These are phyloP conservation scores for Caenorhabditis imperialis DNA, from an alignment of 2,888 invertebrate species.

Conservation along the genomic window DNA sequence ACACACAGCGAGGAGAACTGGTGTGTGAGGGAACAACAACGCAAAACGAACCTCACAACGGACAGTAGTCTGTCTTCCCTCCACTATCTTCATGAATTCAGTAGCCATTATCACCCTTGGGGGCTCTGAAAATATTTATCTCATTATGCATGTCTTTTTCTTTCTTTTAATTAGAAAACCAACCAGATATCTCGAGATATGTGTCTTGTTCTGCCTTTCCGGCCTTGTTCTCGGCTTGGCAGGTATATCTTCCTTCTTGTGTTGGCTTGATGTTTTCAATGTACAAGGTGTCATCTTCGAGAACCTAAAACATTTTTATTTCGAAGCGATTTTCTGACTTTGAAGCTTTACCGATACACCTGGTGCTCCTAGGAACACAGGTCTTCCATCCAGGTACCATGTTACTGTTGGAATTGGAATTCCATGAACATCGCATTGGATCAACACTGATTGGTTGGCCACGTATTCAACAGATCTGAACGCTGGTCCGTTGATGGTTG, in stretches of 20 bases:
- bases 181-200: slow-evolving; percentile 75
- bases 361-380: slow-evolving; percentile 49
- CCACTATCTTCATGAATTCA: slow-evolving; percentile 76
- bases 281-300: slow-evolving; percentile 9
- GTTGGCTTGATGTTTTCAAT: slow-evolving; percentile 46
- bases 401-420: slow-evolving; percentile 44
- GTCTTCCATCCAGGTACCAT: slow-evolving; percentile 72
- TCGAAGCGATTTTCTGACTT: neutral
- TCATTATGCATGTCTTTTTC: slow-evolving; percentile 3
- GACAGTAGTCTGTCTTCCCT: slow-evolving; percentile 78
- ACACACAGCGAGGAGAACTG: neutral
- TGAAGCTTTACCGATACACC: slow-evolving; percentile 46
- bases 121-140: slow-evolving; percentile 62
- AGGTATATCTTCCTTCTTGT: slow-evolving; percentile 79
- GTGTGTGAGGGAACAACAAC: neutral
- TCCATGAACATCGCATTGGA: slow-evolving; percentile 78
- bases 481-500: slow-evolving; percentile 78
- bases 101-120: slow-evolving; percentile 67
- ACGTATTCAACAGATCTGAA: slow-evolving; percentile 77
- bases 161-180: neutral
- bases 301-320: too few species aligned
- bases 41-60: slow-evolving; percentile 78
- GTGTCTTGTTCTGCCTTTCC: slow-evolving; percentile 78
- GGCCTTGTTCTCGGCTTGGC: slow-evolving; percentile 79
- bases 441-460: slow-evolving; percentile 78